A percentile compares a stretch with the other conserved stretches of the same genome.
Conservation (phyloP, 1,140 invertebrate genomes). For the Cepaea nemoralis region DNA sequence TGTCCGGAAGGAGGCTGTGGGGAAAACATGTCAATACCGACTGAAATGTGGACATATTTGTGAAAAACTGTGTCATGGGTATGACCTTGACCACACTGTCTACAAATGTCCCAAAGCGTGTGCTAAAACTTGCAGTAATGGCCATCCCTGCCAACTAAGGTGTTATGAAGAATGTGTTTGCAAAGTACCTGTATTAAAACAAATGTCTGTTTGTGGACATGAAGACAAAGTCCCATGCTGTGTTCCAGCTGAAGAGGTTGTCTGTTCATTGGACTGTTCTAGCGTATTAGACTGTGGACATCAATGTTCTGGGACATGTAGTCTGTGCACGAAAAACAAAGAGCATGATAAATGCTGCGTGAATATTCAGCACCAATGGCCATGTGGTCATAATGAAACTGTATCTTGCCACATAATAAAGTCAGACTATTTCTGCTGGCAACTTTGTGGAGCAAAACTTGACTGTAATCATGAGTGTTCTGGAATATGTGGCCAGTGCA, state of each 20-base stretch:
- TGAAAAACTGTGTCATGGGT: conserved; percentile 34
- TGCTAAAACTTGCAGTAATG: neutral
- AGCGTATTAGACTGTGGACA: conserved; percentile 62
- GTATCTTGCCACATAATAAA: too few species aligned
- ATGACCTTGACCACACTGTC: conserved; percentile 25
- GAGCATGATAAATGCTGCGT: too few species aligned
- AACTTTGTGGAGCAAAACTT: too few species aligned
- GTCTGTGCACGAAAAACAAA: too few species aligned
- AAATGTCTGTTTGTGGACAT: conserved; percentile 79
- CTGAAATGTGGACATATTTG: conserved; percentile 58
- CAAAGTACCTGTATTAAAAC: conserved; percentile 82
- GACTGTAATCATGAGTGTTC: too few species aligned
- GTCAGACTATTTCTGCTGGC: too few species aligned
- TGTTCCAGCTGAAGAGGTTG: conserved; percentile 73
- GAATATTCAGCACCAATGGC: too few species aligned
- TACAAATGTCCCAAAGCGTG: conserved; percentile 12
- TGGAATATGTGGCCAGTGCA: too few species aligned
- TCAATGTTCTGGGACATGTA: conserved; percentile 68
- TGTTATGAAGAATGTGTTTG: conserved; percentile 76
- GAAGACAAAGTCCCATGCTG: conserved; percentile 22
- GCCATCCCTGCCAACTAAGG: conserved; percentile 84
- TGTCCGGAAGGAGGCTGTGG: conserved; percentile 69
- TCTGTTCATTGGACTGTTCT: conserved; percentile 56
- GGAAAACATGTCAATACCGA: conserved; percentile 58
- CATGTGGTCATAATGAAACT: too few species aligned